Base-by-base conservation (phyloP, 2,888 invertebrate species). In the Mactromeris polynyma region DNA sequence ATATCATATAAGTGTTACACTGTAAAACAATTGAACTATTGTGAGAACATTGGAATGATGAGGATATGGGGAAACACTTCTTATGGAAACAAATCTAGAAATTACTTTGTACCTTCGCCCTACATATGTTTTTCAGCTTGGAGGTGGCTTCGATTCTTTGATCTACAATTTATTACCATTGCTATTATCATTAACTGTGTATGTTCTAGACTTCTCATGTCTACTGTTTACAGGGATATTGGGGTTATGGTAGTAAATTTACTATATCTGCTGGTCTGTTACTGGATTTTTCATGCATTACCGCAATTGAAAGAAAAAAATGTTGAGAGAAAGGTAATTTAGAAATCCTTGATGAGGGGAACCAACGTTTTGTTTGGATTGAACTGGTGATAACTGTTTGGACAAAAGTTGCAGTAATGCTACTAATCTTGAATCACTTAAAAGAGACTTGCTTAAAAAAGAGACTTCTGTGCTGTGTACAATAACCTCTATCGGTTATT, bases 181-280 rank as follows among this genome's bases (percentile, higher is more conserved):
- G 58, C 58, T 64, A 64, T 64, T 64, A 64, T 64, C 58, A 64
- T 64, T 64, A 64, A 64, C n/a, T 26, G 58, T n/a, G 58, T 64
- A 64, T 64, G 58, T 64, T 64, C 58, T 64, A 64, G 58, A 9
- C 58, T 26, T 26, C 26, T 64, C 26, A 26, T 9, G 11, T n/a
- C 26, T 64, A 26, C 21, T 64, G 58, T n/a, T 64, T 64, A 64
- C 26, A 9, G 58, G 11, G 26, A 64, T 64, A 46, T 64, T 26
- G 58, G 21, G 58, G 6, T 26, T 64, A 64, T 64, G 26, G 58
- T 26, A 26, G 58, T 64, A 64, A 64, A 64, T 26, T 64, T 21
- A 64, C 58, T 64, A 26, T 64, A 7, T 26, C 26, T 26, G 58
- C 58, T 64, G n/a, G 58, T 64, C 26, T 64, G 26, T 64, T 9